A percentile compares a stretch with the other conserved stretches of the same genome.
phyloP scores from a whole-genome alignment of 2,113 vertebrate species.

The Tragelaphus buxtoni region DNA sequence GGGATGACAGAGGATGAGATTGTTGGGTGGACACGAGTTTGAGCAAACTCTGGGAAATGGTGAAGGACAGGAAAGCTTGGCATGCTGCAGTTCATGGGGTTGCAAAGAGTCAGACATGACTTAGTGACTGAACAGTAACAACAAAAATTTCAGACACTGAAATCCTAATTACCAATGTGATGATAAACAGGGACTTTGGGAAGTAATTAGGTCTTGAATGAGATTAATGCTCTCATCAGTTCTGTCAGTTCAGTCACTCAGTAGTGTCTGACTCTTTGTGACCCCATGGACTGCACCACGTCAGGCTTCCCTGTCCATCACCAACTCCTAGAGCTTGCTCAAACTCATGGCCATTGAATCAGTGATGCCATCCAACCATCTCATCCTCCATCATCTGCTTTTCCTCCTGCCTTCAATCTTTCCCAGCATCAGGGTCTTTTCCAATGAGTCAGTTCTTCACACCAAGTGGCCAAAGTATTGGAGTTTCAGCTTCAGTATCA shows the following conservation, averaged over 20 bases:
- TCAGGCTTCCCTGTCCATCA: not conserved
- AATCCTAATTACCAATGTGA: not conserved
- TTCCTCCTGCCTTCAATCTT: not conserved
- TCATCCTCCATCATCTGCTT: not conserved
- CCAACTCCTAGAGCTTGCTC: not conserved
- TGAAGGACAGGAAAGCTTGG: not conserved
- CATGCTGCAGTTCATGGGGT: not conserved
- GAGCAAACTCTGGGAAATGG: not conserved
- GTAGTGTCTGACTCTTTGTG: not conserved
- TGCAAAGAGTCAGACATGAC: not conserved
- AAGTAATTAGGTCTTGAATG: not conserved
- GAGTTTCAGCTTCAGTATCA: not conserved
- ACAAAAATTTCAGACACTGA: not conserved
- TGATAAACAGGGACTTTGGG: not conserved
- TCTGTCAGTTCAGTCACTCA: not conserved
- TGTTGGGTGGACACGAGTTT: not conserved
- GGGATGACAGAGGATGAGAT: not conserved
- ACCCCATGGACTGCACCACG: not conserved
- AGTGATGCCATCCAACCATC: not conserved
- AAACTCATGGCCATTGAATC: not conserved
- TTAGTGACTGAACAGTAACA: not conserved
- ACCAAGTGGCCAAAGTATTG: not conserved
- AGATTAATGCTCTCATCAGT: not conserved
- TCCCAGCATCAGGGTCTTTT: not conserved
- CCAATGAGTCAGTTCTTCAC: not conserved